Conservation (phyloP, 1,140 invertebrate genomes). For the Parapsyche elsis region DNA sequence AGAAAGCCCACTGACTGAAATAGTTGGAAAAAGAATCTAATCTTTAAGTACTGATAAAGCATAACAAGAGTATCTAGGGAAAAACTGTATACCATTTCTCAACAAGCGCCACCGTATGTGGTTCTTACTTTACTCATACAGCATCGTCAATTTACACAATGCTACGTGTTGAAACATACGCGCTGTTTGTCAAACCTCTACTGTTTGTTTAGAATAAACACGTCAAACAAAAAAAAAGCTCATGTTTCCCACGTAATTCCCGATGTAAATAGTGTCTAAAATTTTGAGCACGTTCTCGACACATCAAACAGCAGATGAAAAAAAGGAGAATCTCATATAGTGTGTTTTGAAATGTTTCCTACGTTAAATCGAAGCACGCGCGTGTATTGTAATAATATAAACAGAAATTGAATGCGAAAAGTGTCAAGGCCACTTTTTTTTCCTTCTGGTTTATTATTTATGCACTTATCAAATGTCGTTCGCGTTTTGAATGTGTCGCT, state of each 20-base stretch:
- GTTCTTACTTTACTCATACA: not conserved
- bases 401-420: conserved; percentile 9
- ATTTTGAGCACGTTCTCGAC: conserved; percentile 13
- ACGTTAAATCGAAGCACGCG: not conserved
- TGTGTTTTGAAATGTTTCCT: not conserved
- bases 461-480: not conserved
- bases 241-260: not conserved
- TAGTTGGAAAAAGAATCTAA: no score
- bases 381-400: not conserved
- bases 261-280: not conserved
- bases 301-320: not conserved
- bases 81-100: no score
- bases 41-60: no score
- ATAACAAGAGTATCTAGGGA: no score
- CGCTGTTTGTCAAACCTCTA: conserved; percentile 6
- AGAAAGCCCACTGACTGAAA: no score
- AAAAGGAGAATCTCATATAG: not conserved
- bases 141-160: conserved; percentile 14
- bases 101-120: no score
- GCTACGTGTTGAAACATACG: not conserved
- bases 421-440: conserved; percentile 7
- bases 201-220: conserved; percentile 24
- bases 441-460: not conserved
- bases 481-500: not conserved
- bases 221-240: not conserved